These are phyloP conservation scores for Liparis tanakae DNA, from an alignment of 2,797 vertebrate genomes.

Conservation along the genomic window DNA sequence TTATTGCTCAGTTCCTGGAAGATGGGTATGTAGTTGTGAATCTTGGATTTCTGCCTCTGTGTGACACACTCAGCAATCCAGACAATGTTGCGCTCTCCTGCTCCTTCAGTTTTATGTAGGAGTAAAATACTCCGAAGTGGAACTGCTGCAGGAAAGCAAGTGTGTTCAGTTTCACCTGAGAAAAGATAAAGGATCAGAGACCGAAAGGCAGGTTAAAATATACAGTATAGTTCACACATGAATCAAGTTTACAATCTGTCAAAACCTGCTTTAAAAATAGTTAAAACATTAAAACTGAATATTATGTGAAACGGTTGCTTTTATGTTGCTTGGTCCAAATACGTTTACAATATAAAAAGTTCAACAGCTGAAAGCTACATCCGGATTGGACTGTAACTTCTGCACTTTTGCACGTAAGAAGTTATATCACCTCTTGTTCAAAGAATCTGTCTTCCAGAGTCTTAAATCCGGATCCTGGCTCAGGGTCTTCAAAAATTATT, in stretches of 20 bases:
- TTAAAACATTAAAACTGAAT: neutral
- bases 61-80: constrained; percentile 94
- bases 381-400: neutral
- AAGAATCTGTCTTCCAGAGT: constrained; percentile 92
- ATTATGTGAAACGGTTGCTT: neutral
- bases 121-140: constrained; percentile 92
- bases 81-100: constrained; percentile 91
- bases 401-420: neutral
- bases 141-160: constrained; percentile 91
- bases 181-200: neutral
- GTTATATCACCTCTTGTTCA: constrained; percentile 86
- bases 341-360: neutral
- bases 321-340: neutral
- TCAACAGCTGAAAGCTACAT: neutral
- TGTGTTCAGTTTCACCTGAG: constrained; percentile 89
- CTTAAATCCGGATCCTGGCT: constrained; percentile 81
- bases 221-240: neutral
- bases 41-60: constrained; percentile 91
- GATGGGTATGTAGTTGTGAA: constrained; percentile 92
- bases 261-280: constrained; percentile 1
- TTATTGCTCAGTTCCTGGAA: constrained; percentile 66
- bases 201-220: neutral
- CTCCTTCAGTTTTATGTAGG: constrained; percentile 90
- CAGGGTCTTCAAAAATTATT: constrained; percentile 86
- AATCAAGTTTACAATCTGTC: neutral